Evolutionary conservation across 2,113 vertebrate genomes (phyloP).

Genomic region (Platichthys flesus): DNA sequence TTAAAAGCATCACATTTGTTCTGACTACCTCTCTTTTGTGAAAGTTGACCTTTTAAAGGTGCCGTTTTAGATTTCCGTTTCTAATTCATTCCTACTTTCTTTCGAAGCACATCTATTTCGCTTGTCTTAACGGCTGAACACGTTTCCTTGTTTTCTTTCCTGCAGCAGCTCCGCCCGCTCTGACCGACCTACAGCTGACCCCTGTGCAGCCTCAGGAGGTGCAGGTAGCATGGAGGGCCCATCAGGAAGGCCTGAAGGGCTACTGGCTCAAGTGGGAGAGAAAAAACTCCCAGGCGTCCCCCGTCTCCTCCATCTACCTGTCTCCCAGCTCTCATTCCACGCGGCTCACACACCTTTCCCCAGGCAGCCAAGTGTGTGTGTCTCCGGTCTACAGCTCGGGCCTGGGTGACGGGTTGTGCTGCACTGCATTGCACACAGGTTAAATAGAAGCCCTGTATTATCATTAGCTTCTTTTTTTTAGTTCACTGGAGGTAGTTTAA

Average conservation of each 20-base stretch:
- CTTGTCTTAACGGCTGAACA: not conserved
- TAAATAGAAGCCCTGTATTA: not conserved
- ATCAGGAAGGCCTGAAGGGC: slow-evolving; percentile 70
- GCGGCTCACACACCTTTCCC: slow-evolving; percentile 67
- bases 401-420: slow-evolving; percentile 80
- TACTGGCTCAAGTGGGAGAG: slow-evolving; percentile 84
- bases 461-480: too few relatives aligned
- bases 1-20: not conserved
- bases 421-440: slow-evolving; percentile 71
- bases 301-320: slow-evolving; percentile 61
- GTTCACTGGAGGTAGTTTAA: too few relatives aligned
- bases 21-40: not conserved
- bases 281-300: not conserved
- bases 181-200: slow-evolving; percentile 68
- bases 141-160: not conserved
- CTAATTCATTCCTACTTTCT: not conserved
- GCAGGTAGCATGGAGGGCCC: slow-evolving; percentile 77
- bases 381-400: slow-evolving; percentile 80
- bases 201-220: slow-evolving; percentile 49
- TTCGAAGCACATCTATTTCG: not conserved
- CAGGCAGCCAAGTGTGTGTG: slow-evolving; percentile 80
- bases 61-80: too few relatives aligned
- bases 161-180: slow-evolving; percentile 57
- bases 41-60: too few relatives aligned
- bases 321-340: slow-evolving; percentile 63